Percentiles rank a stretch among this genome's conserved stretches.
Conservation (phyloP, 2,113 vertebrate species). For the Oenanthe melanoleuca region DNA sequence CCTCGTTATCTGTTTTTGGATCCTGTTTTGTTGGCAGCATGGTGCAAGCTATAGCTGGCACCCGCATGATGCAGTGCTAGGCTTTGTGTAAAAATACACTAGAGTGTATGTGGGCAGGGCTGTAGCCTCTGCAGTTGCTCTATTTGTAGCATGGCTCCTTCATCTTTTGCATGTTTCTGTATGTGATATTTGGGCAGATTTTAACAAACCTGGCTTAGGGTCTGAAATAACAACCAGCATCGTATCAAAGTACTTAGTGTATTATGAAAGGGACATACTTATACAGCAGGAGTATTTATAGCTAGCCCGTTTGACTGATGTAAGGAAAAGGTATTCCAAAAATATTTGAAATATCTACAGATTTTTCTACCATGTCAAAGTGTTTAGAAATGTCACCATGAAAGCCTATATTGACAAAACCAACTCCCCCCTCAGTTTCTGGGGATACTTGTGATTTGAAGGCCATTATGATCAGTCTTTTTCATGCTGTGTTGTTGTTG, state of each 20-base stretch:
- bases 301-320: background rate
- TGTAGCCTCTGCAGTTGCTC: slow-evolving; percentile 35
- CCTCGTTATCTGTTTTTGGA: slow-evolving; percentile 22
- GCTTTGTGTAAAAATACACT: slow-evolving; percentile 48
- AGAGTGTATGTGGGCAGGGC: background rate
- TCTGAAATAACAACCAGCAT: background rate
- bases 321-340: background rate
- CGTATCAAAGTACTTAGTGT: background rate
- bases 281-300: background rate
- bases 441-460: background rate
- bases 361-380: background rate
- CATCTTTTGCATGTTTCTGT: background rate
- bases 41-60: slow-evolving; percentile 32
- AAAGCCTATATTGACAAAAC: background rate
- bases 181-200: background rate
- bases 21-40: slow-evolving; percentile 1
- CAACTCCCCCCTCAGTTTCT: background rate
- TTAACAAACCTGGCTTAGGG: slow-evolving; percentile 7
- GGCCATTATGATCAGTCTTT: background rate
- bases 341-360: background rate
- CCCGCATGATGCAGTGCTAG: slow-evolving; percentile 9
- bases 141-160: slow-evolving; percentile 50
- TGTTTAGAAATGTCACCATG: background rate
- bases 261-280: background rate
- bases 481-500: background rate